These are phyloP conservation scores for Melanargia galathea DNA, from an alignment of 2,888 invertebrate species.

Conservation along the genomic window DNA sequence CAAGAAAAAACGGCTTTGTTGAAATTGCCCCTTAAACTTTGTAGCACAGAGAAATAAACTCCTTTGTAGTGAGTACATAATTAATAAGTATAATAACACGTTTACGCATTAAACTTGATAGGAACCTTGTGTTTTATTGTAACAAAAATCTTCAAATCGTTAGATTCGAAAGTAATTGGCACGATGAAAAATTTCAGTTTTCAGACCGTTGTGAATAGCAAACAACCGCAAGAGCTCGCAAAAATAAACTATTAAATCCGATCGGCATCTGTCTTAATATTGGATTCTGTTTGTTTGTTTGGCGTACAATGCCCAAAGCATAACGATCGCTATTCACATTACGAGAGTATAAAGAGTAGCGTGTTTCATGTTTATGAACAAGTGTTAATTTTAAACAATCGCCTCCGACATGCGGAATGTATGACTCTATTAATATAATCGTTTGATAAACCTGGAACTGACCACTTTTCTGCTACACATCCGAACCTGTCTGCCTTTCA, in stretches of 20 bases:
- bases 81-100: too few relatives aligned
- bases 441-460: too few relatives aligned
- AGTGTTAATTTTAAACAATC: background rate
- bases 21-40: too few relatives aligned
- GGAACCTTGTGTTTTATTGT: background rate
- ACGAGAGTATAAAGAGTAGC: slow-evolving; percentile 28
- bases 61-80: too few relatives aligned
- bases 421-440: too few relatives aligned
- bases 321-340: slow-evolving; percentile 31
- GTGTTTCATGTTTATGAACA: slow-evolving; percentile 34
- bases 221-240: slow-evolving; percentile 24
- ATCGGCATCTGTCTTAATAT: slow-evolving; percentile 33
- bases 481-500: too few relatives aligned
- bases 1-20: too few relatives aligned
- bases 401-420: too few relatives aligned
- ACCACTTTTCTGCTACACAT: too few relatives aligned
- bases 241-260: slow-evolving; percentile 31
- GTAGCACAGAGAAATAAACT: too few relatives aligned
- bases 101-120: too few relatives aligned
- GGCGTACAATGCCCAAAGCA: slow-evolving; percentile 26
- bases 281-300: slow-evolving; percentile 27
- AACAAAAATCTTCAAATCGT: background rate
- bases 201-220: slow-evolving; percentile 4
- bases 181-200: slow-evolving; percentile 5
- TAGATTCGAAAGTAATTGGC: background rate